Conservation (phyloP, 1,140 invertebrate genomes). For the Diprion similis region DNA sequence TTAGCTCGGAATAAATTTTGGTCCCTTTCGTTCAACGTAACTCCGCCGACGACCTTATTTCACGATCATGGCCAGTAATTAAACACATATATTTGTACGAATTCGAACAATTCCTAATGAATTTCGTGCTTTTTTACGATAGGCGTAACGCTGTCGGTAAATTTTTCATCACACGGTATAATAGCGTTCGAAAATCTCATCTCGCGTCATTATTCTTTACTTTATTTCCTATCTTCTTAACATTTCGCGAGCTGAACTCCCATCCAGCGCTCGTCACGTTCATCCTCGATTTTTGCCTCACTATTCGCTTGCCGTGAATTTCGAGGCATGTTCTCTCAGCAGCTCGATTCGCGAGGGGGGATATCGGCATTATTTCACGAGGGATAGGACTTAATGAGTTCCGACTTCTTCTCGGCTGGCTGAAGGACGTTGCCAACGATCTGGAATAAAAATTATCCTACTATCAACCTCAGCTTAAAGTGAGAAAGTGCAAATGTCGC, state of each 20-base stretch:
- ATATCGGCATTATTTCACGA: slow-evolving; percentile 21
- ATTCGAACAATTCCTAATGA: background rate
- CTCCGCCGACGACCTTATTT: slow-evolving; percentile 12
- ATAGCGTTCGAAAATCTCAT: background rate
- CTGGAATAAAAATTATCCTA: slow-evolving; percentile 25
- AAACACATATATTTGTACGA: background rate
- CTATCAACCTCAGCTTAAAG: too few species aligned
- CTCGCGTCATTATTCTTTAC: background rate
- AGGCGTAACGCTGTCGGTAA: too few species aligned
- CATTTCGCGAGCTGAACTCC: slow-evolving; percentile 11
- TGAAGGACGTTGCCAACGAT: slow-evolving; percentile 34
- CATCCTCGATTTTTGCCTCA: slow-evolving; percentile 29
- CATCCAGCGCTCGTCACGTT: slow-evolving; percentile 10
- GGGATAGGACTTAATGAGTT: slow-evolving; percentile 51
- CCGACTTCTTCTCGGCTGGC: slow-evolving; percentile 27
- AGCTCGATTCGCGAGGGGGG: slow-evolving; percentile 23
- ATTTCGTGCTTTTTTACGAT: background rate
- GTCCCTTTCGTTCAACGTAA: background rate
- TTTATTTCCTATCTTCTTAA: background rate
- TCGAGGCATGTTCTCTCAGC: slow-evolving; percentile 22
- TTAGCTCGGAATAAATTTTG: too few species aligned
- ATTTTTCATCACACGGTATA: background rate
- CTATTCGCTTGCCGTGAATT: slow-evolving; percentile 34
- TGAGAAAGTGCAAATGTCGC: too few species aligned
- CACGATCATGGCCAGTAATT: background rate